Evolutionary conservation across 1,140 invertebrate genomes (phyloP).

Genomic region (Atta cephalotes): DNA sequence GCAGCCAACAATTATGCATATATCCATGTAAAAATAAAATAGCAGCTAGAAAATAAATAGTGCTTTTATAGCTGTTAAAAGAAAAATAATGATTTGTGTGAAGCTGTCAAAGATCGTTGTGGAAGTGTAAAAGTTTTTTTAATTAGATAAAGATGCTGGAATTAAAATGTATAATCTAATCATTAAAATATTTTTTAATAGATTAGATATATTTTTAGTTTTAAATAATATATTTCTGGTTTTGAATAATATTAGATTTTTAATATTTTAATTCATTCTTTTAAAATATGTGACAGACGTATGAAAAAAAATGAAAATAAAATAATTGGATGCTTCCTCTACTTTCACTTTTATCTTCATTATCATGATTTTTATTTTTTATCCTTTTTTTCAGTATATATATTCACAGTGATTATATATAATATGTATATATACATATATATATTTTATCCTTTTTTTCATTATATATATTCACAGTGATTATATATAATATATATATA

Average conservation of each 20-base stretch:
- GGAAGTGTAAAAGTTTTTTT: neutral
- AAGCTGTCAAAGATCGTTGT: neutral
- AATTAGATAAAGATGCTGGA: neutral
- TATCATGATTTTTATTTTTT: neutral
- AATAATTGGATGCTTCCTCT: neutral
- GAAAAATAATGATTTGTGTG: neutral
- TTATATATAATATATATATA: too few relatives aligned
- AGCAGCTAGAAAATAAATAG: neutral
- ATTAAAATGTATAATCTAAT: neutral
- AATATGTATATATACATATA: neutral
- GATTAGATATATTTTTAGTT: neutral
- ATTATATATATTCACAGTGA: too few relatives aligned
- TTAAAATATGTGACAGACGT: neutral
- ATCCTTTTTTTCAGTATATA: neutral
- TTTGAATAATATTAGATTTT: too few relatives aligned
- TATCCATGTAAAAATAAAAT: conserved; percentile 10
- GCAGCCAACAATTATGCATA: conserved; percentile 35
- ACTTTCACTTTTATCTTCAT: neutral
- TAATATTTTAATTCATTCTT: neutral
- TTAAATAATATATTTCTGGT: neutral
- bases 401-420: neutral
- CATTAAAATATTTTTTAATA: neutral
- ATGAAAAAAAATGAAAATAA: neutral
- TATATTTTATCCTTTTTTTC: too few relatives aligned
- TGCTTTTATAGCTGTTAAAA: neutral